A percentile compares a stretch with the other conserved stretches of the same genome.
Evolutionary conservation across 2,888 invertebrate species (phyloP).

Genomic region (Dynastes maya): DNA sequence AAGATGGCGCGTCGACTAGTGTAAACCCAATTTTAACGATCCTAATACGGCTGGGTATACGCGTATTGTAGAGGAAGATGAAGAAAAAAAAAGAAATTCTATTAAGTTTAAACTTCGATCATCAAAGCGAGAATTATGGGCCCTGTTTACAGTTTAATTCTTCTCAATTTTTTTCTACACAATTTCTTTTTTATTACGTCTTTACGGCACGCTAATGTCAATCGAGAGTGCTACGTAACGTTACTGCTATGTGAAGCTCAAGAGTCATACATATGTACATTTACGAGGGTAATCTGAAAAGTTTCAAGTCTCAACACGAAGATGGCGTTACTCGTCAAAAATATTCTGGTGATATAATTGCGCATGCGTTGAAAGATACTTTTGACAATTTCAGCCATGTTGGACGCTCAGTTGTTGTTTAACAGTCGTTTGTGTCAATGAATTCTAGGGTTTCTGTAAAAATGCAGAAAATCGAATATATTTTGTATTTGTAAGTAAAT

Average conservation of each 20-base stretch:
- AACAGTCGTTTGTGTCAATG: too few species aligned
- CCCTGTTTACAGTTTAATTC: slow-evolving; percentile 19
- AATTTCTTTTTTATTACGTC: slow-evolving; percentile 3
- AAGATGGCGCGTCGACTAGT: slow-evolving; percentile 21
- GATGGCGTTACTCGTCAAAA: too few species aligned
- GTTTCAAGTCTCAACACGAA: too few species aligned
- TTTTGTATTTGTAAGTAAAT: too few species aligned
- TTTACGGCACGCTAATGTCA: neutral
- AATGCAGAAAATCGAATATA: too few species aligned
- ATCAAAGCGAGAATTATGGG: slow-evolving; percentile 34
- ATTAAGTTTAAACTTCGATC: slow-evolving; percentile 42
- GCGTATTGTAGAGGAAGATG: neutral
- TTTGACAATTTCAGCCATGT: too few species aligned
- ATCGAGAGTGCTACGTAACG: neutral
- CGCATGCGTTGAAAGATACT: too few species aligned
- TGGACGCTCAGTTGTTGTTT: too few species aligned
- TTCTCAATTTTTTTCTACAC: neutral
- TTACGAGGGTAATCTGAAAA: too few species aligned
- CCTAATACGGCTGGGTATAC: slow-evolving; percentile 10
- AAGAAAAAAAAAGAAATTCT: slow-evolving; percentile 13
- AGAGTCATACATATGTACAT: neutral
- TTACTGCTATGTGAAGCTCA: neutral
- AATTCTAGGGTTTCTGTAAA: too few species aligned
- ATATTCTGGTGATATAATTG: too few species aligned
- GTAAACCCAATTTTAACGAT: slow-evolving; percentile 45